phyloP scores from a whole-genome alignment of 2,113 vertebrate genomes.

The Azemiops feae region DNA sequence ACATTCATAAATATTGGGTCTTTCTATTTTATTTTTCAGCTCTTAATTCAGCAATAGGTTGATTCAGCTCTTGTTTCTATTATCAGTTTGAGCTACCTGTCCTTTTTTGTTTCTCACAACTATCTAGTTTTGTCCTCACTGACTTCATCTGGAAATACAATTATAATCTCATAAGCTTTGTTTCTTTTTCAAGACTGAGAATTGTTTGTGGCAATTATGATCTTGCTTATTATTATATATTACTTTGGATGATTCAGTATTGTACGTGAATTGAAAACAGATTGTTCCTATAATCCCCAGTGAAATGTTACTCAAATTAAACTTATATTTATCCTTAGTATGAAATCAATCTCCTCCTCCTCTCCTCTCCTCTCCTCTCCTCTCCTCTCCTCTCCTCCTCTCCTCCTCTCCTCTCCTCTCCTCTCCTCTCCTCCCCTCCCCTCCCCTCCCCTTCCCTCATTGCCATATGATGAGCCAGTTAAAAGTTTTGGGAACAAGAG shows the following conservation, averaged over 20 bases:
- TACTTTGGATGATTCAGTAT: neutral
- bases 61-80: neutral
- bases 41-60: neutral
- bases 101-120: neutral
- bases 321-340: neutral
- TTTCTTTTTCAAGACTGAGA: neutral
- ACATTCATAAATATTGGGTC: neutral
- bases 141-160: neutral
- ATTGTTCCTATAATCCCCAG: neutral
- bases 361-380: too few species aligned
- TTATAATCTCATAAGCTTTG: too few species aligned
- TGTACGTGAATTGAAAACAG: neutral
- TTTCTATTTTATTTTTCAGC: neutral
- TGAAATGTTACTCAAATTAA: neutral
- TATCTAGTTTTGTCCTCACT: neutral
- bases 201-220: neutral
- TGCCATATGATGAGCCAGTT: neutral
- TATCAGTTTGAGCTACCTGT: neutral
- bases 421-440: too few species aligned
- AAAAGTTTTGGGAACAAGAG: neutral
- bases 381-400: too few species aligned
- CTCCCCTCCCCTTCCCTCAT: neutral
- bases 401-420: too few species aligned
- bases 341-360: too few species aligned
- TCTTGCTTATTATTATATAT: neutral